A percentile compares a stretch with the other conserved stretches of the same genome.
Conservation (phyloP, 2,888 invertebrate species). For the Ypsolopha sequella region DNA sequence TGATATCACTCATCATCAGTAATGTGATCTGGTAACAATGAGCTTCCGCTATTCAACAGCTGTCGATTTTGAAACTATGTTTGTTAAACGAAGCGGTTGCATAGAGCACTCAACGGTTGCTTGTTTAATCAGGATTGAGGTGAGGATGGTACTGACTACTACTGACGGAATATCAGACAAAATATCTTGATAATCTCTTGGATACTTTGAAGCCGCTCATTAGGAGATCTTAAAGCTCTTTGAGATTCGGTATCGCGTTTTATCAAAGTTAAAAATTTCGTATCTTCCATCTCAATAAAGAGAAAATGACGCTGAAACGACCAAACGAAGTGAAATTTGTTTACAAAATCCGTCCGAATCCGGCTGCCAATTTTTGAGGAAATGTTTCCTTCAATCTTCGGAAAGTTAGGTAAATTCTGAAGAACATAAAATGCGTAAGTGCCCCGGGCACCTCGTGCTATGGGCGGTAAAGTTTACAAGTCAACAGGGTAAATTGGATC, state of each 20-base stretch:
- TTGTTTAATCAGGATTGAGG: too few relatives aligned
- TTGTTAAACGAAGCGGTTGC: not conserved
- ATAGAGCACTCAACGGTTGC: too few relatives aligned
- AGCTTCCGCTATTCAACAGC: constrained; percentile 42
- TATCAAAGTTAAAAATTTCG: too few relatives aligned
- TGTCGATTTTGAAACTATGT: constrained; percentile 28
- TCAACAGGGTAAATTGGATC: constrained; percentile 55
- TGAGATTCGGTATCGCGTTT: too few relatives aligned
- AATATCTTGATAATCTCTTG: too few relatives aligned
- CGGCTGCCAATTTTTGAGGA: constrained; percentile 1
- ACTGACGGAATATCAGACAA: too few relatives aligned
- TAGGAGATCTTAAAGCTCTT: too few relatives aligned
- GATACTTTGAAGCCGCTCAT: too few relatives aligned
- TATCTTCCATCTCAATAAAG: too few relatives aligned
- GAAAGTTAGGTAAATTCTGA: constrained; percentile 34
- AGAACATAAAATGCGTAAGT: constrained; percentile 34
- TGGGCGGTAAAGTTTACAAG: constrained; percentile 38
- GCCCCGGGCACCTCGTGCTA: constrained; percentile 25
- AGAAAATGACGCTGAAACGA: too few relatives aligned
- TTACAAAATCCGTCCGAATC: not conserved
- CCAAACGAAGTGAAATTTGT: not conserved
- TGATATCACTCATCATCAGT: constrained; percentile 41
- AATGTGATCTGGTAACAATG: constrained; percentile 44
- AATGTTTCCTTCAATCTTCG: constrained; percentile 29
- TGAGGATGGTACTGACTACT: too few relatives aligned